A percentile compares a stretch with the other conserved stretches of the same genome.
These are phyloP conservation scores for Eciton burchellii DNA, from an alignment of 1,140 invertebrate species.

Conservation along the genomic window DNA sequence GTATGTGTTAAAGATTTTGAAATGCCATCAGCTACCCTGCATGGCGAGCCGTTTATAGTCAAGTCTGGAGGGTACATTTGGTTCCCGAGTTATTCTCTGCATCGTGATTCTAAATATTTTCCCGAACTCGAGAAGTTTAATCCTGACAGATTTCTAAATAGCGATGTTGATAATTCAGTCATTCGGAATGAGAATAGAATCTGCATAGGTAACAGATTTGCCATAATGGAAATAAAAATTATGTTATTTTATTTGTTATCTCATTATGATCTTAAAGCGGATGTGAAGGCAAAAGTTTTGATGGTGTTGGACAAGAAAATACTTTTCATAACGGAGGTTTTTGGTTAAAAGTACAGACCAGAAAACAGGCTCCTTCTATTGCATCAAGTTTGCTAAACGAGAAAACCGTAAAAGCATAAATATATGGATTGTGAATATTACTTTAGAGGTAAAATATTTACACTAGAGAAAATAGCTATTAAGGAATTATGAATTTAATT, in stretches of 20 bases:
- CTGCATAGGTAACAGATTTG: constrained; percentile 83
- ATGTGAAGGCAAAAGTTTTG: constrained; percentile 73
- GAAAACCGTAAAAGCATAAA: too few relatives aligned
- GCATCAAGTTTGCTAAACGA: neutral
- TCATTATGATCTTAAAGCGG: constrained; percentile 68
- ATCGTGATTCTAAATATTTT: constrained; percentile 28
- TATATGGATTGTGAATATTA: too few relatives aligned
- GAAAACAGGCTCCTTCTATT: neutral
- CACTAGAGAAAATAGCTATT: too few relatives aligned
- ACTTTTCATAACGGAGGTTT: too few relatives aligned
- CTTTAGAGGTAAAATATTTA: too few relatives aligned
- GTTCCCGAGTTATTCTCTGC: neutral
- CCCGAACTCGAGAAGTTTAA: constrained; percentile 15
- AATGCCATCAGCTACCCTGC: constrained; percentile 22
- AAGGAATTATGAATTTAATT: too few relatives aligned
- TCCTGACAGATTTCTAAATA: constrained; percentile 54
- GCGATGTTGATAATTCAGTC: neutral
- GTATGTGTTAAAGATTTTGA: constrained; percentile 49
- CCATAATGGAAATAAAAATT: constrained; percentile 75
- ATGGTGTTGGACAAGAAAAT: constrained; percentile 20
- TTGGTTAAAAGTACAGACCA: constrained; percentile 17
- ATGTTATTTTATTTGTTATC: constrained; percentile 73
- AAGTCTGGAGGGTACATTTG: constrained; percentile 32
- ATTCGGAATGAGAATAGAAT: constrained; percentile 84
- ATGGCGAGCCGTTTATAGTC: neutral